These are phyloP conservation scores for Todiramphus saurophagus DNA, from an alignment of 2,113 vertebrate genomes.

Conservation along the genomic window DNA sequence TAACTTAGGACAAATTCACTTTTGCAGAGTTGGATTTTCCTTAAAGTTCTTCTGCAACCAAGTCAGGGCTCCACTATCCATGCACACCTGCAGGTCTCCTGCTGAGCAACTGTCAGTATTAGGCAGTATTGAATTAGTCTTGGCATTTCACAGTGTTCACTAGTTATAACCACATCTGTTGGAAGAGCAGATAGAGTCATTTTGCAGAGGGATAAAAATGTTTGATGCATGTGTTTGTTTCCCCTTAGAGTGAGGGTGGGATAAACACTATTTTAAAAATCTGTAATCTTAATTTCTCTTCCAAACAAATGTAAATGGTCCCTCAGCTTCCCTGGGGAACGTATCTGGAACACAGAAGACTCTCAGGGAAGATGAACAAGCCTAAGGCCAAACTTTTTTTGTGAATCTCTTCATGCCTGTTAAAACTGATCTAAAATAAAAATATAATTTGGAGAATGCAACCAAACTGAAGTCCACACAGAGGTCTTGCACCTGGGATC, in stretches of 20 bases:
- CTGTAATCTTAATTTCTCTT: slow-evolving; percentile 45
- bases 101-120: not conserved
- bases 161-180: slow-evolving; percentile 40
- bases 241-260: not conserved
- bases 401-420: not conserved
- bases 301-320: not conserved
- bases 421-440: not conserved
- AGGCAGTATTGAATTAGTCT: not conserved
- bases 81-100: slow-evolving; percentile 17
- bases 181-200: not conserved
- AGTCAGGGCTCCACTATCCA: not conserved
- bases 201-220: not conserved
- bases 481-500: not conserved
- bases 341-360: not conserved
- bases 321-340: not conserved
- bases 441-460: not conserved
- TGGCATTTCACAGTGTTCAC: not conserved
- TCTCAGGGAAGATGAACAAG: not conserved
- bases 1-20: not conserved
- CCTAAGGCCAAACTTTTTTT: not conserved
- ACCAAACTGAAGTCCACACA: not conserved
- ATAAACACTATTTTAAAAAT: slow-evolving; percentile 34
- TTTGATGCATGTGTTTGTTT: slow-evolving; percentile 23
- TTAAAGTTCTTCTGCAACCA: not conserved
- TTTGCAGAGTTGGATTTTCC: not conserved